Evolutionary conservation across 2,797 vertebrate genomes (phyloP).

Genomic region (Philypnodon macrostomus): DNA sequence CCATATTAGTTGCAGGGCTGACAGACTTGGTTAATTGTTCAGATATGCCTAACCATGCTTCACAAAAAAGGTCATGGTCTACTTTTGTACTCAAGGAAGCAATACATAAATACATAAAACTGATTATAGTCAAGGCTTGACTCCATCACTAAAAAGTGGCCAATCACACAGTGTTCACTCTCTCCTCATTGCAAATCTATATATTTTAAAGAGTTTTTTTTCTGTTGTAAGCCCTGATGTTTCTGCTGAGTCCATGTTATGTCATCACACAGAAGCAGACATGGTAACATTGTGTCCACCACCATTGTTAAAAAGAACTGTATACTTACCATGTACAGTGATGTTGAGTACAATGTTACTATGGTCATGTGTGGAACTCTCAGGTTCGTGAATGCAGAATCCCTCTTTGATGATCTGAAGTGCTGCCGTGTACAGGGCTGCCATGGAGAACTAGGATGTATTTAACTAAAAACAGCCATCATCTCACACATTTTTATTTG

Average conservation of each 20-base stretch:
- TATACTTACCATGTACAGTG: neutral
- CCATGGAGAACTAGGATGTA: neutral
- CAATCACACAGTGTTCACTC: constrained; percentile 21
- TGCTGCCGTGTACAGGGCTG: constrained; percentile 37
- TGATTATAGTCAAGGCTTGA: constrained; percentile 5
- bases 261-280: neutral
- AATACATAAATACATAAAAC: too few relatives aligned
- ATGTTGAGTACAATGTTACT: constrained; percentile 5
- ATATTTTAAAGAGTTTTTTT: constrained; percentile 25
- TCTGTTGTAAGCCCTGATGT: constrained; percentile 9
- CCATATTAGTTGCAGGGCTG: too few relatives aligned
- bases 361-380: neutral
- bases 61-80: too few relatives aligned
- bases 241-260: constrained; percentile 1
- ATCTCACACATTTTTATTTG: neutral
- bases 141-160: constrained; percentile 21
- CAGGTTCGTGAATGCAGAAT: constrained; percentile 8
- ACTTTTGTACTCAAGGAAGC: too few relatives aligned
- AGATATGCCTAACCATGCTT: too few relatives aligned
- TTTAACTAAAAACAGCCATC: neutral
- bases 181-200: constrained; percentile 27
- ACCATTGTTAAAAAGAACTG: neutral
- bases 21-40: too few relatives aligned
- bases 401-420: constrained; percentile 11
- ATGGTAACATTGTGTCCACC: constrained; percentile 9